Evolutionary conservation across 37 sponge, comb jelly and placozoan genomes (phyloP), one percentile per base, ranked within the genome.

Genomic region (Oscarella lobularis): DNA sequence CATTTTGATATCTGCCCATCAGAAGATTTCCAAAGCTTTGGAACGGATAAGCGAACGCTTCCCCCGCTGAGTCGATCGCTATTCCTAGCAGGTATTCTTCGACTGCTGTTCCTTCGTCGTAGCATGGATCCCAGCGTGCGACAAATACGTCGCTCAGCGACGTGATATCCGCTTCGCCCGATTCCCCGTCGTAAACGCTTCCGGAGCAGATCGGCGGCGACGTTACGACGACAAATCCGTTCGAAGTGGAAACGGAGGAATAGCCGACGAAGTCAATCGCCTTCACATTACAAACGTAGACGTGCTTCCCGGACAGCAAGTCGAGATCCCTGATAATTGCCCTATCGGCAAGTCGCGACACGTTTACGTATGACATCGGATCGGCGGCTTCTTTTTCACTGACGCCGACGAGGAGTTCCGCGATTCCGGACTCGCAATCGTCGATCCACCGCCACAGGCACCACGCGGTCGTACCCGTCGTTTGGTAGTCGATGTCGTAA

Each of bases 71-170:
- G 20, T 48, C 60, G 9, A 9, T 9, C 9, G 14, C 60, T 5
- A 68, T 4, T 4, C 31, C 71, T 5, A 68, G 6, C 33, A 30
- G 31, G 31, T 68, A 68, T 68, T 68, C 35, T 4, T 20, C 33
- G 5, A 68, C 71, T 5, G 6, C 71, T 32, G 71, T 68, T 5
- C 33, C 71, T 5, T 5, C 31, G 31, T 68, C 71, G 4, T 5
- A 5, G 31, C 71, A 68, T 34, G 33, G 4, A 35, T 68, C 71
- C 71, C 71, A 68, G 71, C 33, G n/a, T n/a, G n/a, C 33, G 71
- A 14, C 31, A n/a, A n/a, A n/a, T n/a, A n/a, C n/a, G n/a, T n/a
- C n/a, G n/a, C n/a, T n/a, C n/a, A n/a, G n/a, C n/a, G n/a, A n/a
- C n/a, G n/a, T n/a, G n/a, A n/a, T n/a, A n/a, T n/a, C n/a, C n/a